These are phyloP conservation scores for Syrista parreyssii DNA, from an alignment of 2,888 invertebrate genomes.

Conservation along the genomic window DNA sequence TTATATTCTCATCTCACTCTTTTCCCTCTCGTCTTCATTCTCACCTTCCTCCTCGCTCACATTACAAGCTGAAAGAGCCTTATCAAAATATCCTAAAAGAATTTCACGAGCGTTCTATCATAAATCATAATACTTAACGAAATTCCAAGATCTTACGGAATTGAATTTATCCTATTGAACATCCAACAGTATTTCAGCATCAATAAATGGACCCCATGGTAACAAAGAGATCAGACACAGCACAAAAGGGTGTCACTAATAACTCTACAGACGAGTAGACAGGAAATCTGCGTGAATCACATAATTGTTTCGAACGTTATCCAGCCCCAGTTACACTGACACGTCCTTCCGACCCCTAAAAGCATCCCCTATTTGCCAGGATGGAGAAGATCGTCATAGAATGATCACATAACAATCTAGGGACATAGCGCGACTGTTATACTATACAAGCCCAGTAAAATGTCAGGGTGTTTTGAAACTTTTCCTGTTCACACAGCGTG, in stretches of 20 bases:
- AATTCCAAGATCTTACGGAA: background rate
- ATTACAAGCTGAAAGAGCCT: background rate
- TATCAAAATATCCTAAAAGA: constrained; percentile 39
- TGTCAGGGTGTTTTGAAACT: background rate
- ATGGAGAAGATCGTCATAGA: constrained; percentile 22
- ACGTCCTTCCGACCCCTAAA: constrained; percentile 26
- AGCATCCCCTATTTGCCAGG: constrained; percentile 22
- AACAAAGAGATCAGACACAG: background rate
- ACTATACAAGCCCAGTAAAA: background rate
- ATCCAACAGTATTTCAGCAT: background rate
- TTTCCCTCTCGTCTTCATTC: background rate
- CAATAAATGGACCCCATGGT: background rate
- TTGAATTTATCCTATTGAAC: background rate
- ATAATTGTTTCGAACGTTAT: constrained; percentile 38
- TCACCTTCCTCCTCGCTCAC: constrained; percentile 4
- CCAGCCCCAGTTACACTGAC: constrained; percentile 24
- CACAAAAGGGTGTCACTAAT: background rate
- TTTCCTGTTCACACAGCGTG: background rate
- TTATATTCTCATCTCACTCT: constrained; percentile 1
- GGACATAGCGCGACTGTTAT: constrained; percentile 1
- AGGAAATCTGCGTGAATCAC: constrained; percentile 33
- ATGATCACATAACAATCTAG: background rate
- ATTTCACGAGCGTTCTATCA: constrained; percentile 31
- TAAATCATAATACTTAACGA: background rate
- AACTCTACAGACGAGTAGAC: background rate